Base-by-base conservation (phyloP, 37 sponge, comb jelly and placozoan genomes). In the Axinella damicornis region DNA sequence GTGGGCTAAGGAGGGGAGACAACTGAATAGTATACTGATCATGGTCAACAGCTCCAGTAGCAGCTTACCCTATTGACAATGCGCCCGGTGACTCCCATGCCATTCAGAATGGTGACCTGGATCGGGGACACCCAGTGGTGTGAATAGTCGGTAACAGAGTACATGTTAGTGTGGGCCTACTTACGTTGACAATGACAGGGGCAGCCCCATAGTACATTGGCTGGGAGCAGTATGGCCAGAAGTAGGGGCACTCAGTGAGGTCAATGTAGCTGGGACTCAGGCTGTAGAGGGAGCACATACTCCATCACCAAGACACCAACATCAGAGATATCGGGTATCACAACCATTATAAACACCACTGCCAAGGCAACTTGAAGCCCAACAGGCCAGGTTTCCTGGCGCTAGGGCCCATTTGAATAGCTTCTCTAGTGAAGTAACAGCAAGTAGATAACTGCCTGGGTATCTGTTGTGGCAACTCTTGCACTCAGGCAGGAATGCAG, bases 171-270 rank as follows among this genome's bases (percentile, higher is more conserved):
- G 16, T 24, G 40, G 33, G 22, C 0, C 14, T 53, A 40, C 96
- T 91, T 63, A 99, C 98, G 79, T 99, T 99, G 53, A 99, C 88
- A 54, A 83, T 83, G 18, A 95, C 77, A 62, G 99, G 99, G 78
- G 85, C 72, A 33, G 91, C 92, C 19, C 89, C 87, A 91, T 94
- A 83, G 86, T 97, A 99, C 36, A 99, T 85, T 0, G 97, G 97
- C 86, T 99, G 99, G 25, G 98, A 88, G 77, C 99, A 97, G 86
- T 93, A 94, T 15, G 99, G 99, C 99, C 99, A 99, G 92, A 99
- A 97, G 92, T 99, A 99, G 25, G 97, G 97, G 46, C 98, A 97
- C 75, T 99, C 99, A 0, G 95, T 92, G 80, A 89, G 71, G 86
- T 99, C 99, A 60, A 99, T 83, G 77, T 93, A 91, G 41, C 88